These are phyloP conservation scores for Pectinophora gossypiella DNA, from an alignment of 1,140 invertebrate genomes.

Conservation along the genomic window DNA sequence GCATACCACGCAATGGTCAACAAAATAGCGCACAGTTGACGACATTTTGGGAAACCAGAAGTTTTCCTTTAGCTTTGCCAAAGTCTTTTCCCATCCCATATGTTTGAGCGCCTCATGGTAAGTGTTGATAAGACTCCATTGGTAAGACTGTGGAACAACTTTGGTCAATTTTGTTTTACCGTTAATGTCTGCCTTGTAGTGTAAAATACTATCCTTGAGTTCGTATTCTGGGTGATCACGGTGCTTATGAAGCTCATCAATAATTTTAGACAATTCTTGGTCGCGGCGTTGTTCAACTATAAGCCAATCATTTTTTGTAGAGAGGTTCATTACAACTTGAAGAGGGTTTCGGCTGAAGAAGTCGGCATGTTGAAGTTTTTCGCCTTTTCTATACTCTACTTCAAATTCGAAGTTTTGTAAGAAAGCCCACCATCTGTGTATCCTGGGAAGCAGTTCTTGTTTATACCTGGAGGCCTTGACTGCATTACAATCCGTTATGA, in stretches of 20 bases:
- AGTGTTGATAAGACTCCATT: constrained; percentile 20
- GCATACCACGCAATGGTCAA: not conserved
- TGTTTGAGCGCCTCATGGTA: constrained; percentile 15
- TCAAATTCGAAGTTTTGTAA: constrained; percentile 18
- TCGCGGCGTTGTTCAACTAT: constrained; percentile 5
- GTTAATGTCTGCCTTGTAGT: not conserved
- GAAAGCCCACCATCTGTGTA: constrained; percentile 11
- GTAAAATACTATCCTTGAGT: not conserved
- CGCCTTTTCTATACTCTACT: constrained; percentile 12
- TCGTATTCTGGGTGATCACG: not conserved
- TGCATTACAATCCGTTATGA: constrained; percentile 21
- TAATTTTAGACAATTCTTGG: not conserved
- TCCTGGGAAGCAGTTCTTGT: constrained; percentile 11
- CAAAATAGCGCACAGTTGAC: not conserved
- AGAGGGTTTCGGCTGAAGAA: constrained; percentile 19
- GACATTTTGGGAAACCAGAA: constrained; percentile 10
- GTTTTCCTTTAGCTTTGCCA: constrained; percentile 12
- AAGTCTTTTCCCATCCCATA: constrained; percentile 18
- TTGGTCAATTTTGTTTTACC: constrained; percentile 2
- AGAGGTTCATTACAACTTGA: not conserved
- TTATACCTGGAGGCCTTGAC: constrained; percentile 17
- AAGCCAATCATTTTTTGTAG: not conserved
- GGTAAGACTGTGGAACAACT: constrained; percentile 16
- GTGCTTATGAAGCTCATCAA: not conserved
- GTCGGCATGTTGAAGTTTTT: constrained; percentile 14